Base-by-base conservation (phyloP, 1,140 invertebrate species). In the Ceratitis capitata region DNA sequence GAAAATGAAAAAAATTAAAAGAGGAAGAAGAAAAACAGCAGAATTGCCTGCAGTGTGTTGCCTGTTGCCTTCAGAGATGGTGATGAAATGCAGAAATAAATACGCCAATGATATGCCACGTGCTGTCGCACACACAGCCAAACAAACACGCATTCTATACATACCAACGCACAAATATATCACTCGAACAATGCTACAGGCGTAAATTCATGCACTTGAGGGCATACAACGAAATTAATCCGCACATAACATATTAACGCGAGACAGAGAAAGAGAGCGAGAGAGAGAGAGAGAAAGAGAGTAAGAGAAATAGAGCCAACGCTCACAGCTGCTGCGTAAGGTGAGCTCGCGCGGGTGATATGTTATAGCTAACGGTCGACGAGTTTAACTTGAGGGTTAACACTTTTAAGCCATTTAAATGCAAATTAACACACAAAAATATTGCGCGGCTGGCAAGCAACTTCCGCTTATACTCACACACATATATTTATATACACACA, bases 321-420 rank as follows among this genome's bases (percentile, higher is more conserved):
- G n/a, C n/a, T n/a, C n/a, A n/a, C n/a, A n/a, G n/a, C n/a, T n/a
- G n/a, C n/a, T n/a, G n/a, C n/a, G n/a, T n/a, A n/a, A n/a, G n/a
- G n/a, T 61, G 3, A 78, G 69, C 16, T 35, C 39, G 69, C 61
- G 32, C 32, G 29, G 58, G 29, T 12, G n/a, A n/a, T n/a, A n/a
- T n/a, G n/a, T n/a, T n/a, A n/a, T n/a, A n/a, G n/a, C n/a, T n/a
- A n/a, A n/a, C 7, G 1, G 29, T 32, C 4, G 39, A 35, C 42
- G 69, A 78, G 39, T 78, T 78, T n/a, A 78, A 69, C 64, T 2
- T 10, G 9, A n/a, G 69, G 39, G 19, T 45, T 78, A 78, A 78
- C 69, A 45, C 39, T 83, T 32, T 83, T 53, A 83, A 53, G 82
- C 82, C 47, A 83, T 83, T 83, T 83, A 51, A 83, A 83, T 83